Percentiles rank a stretch among this genome's conserved stretches.
Evolutionary conservation across 1,140 invertebrate genomes (phyloP).

Genomic region (Drosophila suzukii): DNA sequence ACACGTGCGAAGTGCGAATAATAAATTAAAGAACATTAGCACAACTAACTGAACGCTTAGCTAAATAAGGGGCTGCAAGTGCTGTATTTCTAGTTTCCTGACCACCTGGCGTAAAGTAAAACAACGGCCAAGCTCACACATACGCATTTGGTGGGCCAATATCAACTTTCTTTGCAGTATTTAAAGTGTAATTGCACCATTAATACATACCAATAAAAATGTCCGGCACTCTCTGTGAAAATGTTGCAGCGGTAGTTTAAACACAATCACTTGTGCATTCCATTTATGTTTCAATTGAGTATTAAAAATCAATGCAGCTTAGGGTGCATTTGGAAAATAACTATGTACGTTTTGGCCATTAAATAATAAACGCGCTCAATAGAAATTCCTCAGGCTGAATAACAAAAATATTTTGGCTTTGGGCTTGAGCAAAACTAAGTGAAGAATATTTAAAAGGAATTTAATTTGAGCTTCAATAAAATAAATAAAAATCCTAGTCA

Average conservation of each 20-base stretch:
- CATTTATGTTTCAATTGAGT: neutral
- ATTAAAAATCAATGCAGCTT: neutral
- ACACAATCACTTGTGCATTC: neutral
- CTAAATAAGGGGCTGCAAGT: slow-evolving; percentile 17
- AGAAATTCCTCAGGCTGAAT: neutral
- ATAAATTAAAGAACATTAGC: slow-evolving; percentile 68
- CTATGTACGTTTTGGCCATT: neutral
- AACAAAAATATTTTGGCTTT: neutral
- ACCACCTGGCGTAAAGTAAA: slow-evolving; percentile 46
- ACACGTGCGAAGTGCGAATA: slow-evolving; percentile 17
- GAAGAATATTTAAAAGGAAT: too few species aligned
- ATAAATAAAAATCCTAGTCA: too few species aligned
- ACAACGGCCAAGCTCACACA: slow-evolving; percentile 34
- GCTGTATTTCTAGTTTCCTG: neutral
- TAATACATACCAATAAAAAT: too few species aligned
- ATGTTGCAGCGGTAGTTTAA: neutral
- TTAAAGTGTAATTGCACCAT: neutral
- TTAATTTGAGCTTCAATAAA: too few species aligned
- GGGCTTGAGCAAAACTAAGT: too few species aligned
- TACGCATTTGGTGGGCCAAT: slow-evolving; percentile 2
- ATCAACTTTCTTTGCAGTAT: slow-evolving; percentile 1
- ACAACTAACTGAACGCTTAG: slow-evolving; percentile 58
- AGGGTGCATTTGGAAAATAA: neutral
- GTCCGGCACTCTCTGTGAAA: too few species aligned
- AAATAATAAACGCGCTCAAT: neutral